These are phyloP conservation scores for Brenthis hecate DNA, from an alignment of 2,888 invertebrate species.

Conservation along the genomic window DNA sequence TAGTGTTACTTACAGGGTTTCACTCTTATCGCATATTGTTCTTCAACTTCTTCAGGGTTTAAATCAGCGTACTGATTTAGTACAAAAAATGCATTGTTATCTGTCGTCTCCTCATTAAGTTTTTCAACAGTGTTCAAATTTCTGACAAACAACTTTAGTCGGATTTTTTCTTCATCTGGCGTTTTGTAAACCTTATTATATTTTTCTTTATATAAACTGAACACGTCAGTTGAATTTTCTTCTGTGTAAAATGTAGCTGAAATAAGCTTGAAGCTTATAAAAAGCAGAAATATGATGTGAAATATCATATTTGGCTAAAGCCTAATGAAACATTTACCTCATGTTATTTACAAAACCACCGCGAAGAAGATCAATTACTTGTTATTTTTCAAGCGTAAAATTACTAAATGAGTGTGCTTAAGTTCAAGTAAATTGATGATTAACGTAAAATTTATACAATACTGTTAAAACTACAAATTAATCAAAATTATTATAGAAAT, in stretches of 20 bases:
- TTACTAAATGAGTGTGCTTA: too few species aligned
- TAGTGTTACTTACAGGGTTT: conserved; percentile 55
- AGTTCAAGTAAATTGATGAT: not conserved
- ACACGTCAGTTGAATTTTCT: conserved; percentile 44
- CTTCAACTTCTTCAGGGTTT: conserved; percentile 48
- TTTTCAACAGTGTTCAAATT: conserved; percentile 51
- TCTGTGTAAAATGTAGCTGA: conserved; percentile 34
- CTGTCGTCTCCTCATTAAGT: conserved; percentile 49
- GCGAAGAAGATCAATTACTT: too few species aligned
- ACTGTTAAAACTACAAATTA: too few species aligned
- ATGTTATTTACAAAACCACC: not conserved
- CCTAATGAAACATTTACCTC: too few species aligned
- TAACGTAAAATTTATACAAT: not conserved
- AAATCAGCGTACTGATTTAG: conserved; percentile 59
- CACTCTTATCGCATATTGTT: conserved; percentile 52
- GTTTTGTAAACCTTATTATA: conserved; percentile 52
- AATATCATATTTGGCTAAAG: not conserved
- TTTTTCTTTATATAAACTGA: conserved; percentile 52
- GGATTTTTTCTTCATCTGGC: conserved; percentile 44
- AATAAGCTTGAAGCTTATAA: not conserved
- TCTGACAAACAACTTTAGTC: conserved; percentile 51
- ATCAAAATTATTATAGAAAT: too few species aligned
- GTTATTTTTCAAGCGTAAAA: too few species aligned
- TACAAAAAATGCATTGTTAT: conserved; percentile 47
- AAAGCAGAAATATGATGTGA: not conserved